Evolutionary conservation across 2,797 vertebrate species (phyloP), one percentile per base, ranked within the genome.

Genomic region (Clarias platycephalus): DNA sequence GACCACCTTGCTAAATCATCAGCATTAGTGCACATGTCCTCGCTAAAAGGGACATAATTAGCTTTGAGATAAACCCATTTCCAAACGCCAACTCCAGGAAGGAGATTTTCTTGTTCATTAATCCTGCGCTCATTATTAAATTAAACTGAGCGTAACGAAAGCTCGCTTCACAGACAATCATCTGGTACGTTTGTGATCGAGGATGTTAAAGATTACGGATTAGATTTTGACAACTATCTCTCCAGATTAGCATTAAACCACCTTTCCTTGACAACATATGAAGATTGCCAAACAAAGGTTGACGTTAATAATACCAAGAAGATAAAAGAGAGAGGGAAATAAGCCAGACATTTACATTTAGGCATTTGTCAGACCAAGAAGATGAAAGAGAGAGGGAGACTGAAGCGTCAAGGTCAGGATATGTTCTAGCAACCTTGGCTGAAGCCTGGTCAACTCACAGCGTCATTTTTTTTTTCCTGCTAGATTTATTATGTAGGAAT

Each of bases 341-440:
- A 10, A 49, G 44, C 10, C 10, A 49, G 44, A 49, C 44, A 49
- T 49, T 49, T 49, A 49, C 44, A 49, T 49, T 49, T 2, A 12
- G 1, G 44, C 10, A 49, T 49, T 49, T 49, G 9, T 10, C 10
- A 49, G 44, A 44, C 24, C 71, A 37, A 60, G 31, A 37, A 60
- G 22, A 15, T 37, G 28, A 74, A 7, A 81, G 62, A 53, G 26
- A 22, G 53, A 53, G 49, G 49, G 49, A 53, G 34, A 55, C 55
- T 49, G 49, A 72, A 40, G 62, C 55, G 34, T 89, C 86, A 88
- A 88, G 88, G 88, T 89, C 87, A 88, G 72, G 67, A 68, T 66
- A 60, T 22, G 31, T 28, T 5, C 18, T 12, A 16, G 28, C 71
- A 64, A 66, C 77, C 77, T 44, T 53, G 62, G 16, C 76, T 44